Evolutionary conservation across 1,140 invertebrate genomes (phyloP), one percentile per base, ranked within the genome.

Genomic region (Cardiocondyla obscurior): DNA sequence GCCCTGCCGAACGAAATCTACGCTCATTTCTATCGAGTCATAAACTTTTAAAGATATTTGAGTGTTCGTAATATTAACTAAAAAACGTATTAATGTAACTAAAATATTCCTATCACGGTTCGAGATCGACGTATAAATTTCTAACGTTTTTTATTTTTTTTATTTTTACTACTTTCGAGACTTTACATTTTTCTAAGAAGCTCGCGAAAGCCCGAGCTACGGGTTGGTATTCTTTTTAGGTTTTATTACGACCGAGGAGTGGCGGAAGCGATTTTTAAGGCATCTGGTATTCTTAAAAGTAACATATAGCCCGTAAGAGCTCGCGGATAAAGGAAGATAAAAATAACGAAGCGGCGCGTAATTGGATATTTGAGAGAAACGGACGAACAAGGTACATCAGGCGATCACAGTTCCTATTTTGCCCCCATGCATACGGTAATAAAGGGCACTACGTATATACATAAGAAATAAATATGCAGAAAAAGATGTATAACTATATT

Each of bases 361-460:
- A 79, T 39, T 69, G 36, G 10, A 36, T 36, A 22, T 65, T 65
- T 65, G 36, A 67, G 49, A 42, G 25, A 79, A n/a, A 22, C 30
- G 72, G 86, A 85, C 81, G 79, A 88, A 83, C 82, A 39, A 77
- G 55, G 88, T 86, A 90, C 90, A 89, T 90, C 91, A 91, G 90
- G 89, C 86, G 89, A 90, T 89, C 86, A 92, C 91, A 92, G 91
- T 92, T 92, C 91, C 91, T 92, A 92, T 92, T 90, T 91, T 88
- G 60, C 69, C 82, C 81, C n/a, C 51, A 51, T 58, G 51, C 74
- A 83, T 83, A 83, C 5, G 69, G 82, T 85, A 88, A 85, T 83
- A 53, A 88, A 85, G 82, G 84, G 74, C 64, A 77, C 73, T 85
- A 81, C 44, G 12, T 83, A 44, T 81, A 36, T 81, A 76, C 62